Percentiles rank a stretch among this genome's conserved stretches.
These are phyloP conservation scores for Oreochromis aureus DNA, from an alignment of 2,113 vertebrate species.

Conservation along the genomic window DNA sequence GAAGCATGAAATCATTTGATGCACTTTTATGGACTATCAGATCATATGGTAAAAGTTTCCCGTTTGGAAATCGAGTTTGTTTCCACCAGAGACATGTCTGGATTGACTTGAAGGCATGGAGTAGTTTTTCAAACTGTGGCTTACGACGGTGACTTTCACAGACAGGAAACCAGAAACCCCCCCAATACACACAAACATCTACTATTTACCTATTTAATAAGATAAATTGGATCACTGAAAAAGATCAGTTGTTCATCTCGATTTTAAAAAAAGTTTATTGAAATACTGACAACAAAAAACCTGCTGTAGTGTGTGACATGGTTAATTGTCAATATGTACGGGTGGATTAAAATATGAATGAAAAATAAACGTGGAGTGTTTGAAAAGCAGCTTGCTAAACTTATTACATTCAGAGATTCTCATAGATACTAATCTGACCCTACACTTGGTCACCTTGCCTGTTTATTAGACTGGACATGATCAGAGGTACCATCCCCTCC, in stretches of 20 bases:
- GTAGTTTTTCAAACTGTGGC: not conserved
- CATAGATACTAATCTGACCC: not conserved
- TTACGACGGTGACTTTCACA: not conserved
- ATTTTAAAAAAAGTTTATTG: not conserved
- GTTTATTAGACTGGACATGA: not conserved
- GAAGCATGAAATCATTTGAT: conserved; percentile 31
- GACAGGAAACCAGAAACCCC: not conserved
- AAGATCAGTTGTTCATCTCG: not conserved
- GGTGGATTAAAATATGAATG: not conserved
- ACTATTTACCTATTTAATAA: not conserved
- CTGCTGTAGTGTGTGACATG: not conserved
- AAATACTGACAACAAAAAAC: not conserved
- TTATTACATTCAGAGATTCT: not conserved
- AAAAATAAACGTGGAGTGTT: not conserved
- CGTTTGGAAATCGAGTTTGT: not conserved
- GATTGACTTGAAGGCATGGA: not conserved
- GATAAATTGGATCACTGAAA: not conserved
- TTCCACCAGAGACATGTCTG: not conserved
- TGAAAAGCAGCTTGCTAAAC: not conserved
- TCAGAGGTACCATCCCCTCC: not conserved
- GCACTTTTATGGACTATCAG: conserved; percentile 8
- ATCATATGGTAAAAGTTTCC: conserved; percentile 15
- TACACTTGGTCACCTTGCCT: not conserved
- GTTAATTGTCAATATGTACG: not conserved
- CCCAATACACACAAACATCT: not conserved